Base-by-base conservation (phyloP, 2,797 vertebrate genomes). In the Clarias fuscus region DNA sequence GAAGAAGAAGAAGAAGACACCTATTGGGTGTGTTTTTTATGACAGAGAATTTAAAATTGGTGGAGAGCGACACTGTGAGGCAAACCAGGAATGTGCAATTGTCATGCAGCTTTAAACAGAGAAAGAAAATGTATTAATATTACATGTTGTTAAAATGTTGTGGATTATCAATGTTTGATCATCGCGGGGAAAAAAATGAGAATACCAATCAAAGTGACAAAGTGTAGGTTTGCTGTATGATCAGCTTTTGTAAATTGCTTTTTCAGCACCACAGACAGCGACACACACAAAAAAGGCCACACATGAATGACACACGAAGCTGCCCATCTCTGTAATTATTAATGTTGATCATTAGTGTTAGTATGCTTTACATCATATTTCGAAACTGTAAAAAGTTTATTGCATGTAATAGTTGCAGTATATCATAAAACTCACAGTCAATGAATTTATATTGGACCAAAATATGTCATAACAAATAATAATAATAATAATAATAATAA, bases 41-140 rank as follows among this genome's bases (percentile, higher is more conserved):
- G 7, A 2, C 11, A 33, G 13, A 7, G 17, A 71, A 64, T 65
- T 17, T 40, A 78, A 40, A 67, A 76, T 59, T 89, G 87, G 72
- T 85, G 73, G 88, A 86, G 76, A 88, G 89, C 85, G 89, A 91
- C 91, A 73, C 90, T 30, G 8, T 84, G 86, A 84, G 91, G 88
- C 83, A 48, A 43, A 80, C 1, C 53, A 59, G 58, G 33, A 77
- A 48, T 65, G 33, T 67, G 40, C 62, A 62, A 13, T 33, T n/a
- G 11, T 53, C 43, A 24, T 10, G 22, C n/a, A n/a, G 22, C 37
- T 61, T 37, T 53, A 13, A 59, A 56, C 15, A 24, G 40, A n/a
- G 24, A 13, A 56, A 30, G 20, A 5, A 81, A 62, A 10, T 40
- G 0, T 7, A 37, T 72, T 17, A 83, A 20, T 24, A 18, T 71